phyloP scores from a whole-genome alignment of 2,113 vertebrate species.

The Gymnarchus niloticus region DNA sequence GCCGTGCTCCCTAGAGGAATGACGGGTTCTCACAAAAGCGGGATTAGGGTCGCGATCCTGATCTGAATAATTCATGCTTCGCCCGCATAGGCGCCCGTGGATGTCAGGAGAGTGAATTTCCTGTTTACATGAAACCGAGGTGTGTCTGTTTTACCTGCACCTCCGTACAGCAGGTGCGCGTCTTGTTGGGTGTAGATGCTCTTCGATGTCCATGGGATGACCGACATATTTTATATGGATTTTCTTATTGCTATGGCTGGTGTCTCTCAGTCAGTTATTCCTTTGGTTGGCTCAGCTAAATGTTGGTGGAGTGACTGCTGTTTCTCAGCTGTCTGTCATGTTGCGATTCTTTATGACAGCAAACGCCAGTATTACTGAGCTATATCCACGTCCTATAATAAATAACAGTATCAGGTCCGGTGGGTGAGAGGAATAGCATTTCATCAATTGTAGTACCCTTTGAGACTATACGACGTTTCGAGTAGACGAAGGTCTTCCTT shows the following conservation, averaged over 20 bases:
- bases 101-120: neutral
- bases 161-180: neutral
- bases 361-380: neutral
- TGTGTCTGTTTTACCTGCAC: neutral
- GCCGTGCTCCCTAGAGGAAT: slow-evolving; percentile 43
- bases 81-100: neutral
- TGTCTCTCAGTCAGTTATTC: neutral
- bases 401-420: neutral
- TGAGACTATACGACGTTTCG: too few relatives aligned
- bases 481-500: neutral
- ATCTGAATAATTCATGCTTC: slow-evolving; percentile 57
- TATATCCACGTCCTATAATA: neutral
- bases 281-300: neutral
- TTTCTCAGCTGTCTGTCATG: neutral
- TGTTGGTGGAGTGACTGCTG: neutral
- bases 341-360: neutral
- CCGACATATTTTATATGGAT: neutral
- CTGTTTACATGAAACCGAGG: neutral
- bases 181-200: neutral
- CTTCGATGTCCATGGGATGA: neutral
- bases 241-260: neutral
- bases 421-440: neutral
- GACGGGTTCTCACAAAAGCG: slow-evolving; percentile 53
- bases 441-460: neutral
- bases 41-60: slow-evolving; percentile 48